Evolutionary conservation across 2,797 vertebrate species (phyloP).

Genomic region (Podarcis siculus): DNA sequence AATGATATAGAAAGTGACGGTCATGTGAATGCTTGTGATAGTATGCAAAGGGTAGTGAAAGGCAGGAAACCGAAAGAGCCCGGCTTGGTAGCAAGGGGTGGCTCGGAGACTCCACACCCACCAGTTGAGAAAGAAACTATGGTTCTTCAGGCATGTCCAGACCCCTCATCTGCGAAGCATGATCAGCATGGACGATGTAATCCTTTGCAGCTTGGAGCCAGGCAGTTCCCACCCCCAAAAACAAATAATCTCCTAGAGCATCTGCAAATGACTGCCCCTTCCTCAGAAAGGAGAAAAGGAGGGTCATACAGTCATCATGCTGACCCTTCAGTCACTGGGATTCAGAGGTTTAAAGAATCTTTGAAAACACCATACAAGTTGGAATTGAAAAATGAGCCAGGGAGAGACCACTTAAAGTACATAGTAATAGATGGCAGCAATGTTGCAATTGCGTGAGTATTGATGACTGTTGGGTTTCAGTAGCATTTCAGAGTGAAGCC

Average conservation of each 20-base stretch:
- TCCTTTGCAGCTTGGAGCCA: conserved; percentile 59
- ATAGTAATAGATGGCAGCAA: conserved; percentile 98
- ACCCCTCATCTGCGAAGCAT: conserved; percentile 63
- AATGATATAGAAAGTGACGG: conserved; percentile 68
- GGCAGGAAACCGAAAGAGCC: conserved; percentile 35
- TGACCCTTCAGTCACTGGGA: conserved; percentile 84
- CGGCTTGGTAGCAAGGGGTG: conserved; percentile 82
- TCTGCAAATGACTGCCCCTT: conserved; percentile 33
- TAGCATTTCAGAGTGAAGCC: fast-evolving
- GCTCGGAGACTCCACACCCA: conserved; percentile 73
- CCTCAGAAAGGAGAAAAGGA: conserved; percentile 26
- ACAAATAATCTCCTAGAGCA: background rate
- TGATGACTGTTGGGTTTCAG: background rate
- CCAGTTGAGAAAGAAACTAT: conserved; percentile 81
- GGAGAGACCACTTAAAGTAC: conserved; percentile 85
- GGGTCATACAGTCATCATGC: conserved; percentile 37
- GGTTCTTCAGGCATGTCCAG: conserved; percentile 79
- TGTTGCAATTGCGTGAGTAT: conserved; percentile 95
- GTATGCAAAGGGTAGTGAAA: conserved; percentile 34
- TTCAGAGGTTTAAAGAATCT: conserved; percentile 91
- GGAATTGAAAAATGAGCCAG: conserved; percentile 90
- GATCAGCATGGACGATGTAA: conserved; percentile 67
- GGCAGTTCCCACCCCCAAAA: conserved; percentile 51
- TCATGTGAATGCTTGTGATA: background rate
- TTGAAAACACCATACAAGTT: conserved; percentile 89